phyloP scores from a whole-genome alignment of 2,888 invertebrate genomes.

The Tachina lurida region DNA sequence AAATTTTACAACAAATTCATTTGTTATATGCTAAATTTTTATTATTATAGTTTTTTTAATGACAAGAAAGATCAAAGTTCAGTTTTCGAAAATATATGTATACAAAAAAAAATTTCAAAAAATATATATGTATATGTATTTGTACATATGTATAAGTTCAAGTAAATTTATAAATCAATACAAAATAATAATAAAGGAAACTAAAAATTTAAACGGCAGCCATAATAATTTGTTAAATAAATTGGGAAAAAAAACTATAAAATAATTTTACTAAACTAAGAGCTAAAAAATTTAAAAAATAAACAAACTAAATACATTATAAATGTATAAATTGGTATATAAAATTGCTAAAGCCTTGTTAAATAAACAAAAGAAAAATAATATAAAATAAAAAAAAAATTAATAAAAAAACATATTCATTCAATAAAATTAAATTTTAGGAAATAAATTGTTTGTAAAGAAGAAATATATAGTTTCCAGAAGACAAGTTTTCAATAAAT shows the following conservation, averaged over 20 bases:
- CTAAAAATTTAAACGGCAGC: conserved; percentile 18
- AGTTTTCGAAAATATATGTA: conserved; percentile 15
- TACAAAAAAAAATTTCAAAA: conserved; percentile 39
- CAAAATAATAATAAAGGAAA: not conserved
- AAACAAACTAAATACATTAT: conserved; percentile 67
- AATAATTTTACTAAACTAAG: conserved; percentile 70
- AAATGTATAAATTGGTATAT: conserved; percentile 65
- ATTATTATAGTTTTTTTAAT: not conserved
- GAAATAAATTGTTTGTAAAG: conserved; percentile 34
- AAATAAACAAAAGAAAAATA: conserved; percentile 43
- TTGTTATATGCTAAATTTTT: conserved; percentile 26
- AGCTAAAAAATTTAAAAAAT: conserved; percentile 61
- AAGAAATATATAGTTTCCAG: conserved; percentile 13
- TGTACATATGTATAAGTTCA: conserved; percentile 13
- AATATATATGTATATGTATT: conserved; percentile 12
- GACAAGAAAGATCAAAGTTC: conserved; percentile 53
- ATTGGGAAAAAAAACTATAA: conserved; percentile 56
- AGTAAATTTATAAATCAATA: conserved; percentile 2
- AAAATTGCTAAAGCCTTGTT: conserved; percentile 61
- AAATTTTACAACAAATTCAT: conserved; percentile 66
- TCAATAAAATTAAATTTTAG: conserved; percentile 34
- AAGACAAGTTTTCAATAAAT: not conserved
- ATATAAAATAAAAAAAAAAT: conserved; percentile 25
- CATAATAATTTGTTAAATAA: conserved; percentile 22
- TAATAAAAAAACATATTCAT: conserved; percentile 27